Evolutionary conservation across 2,113 vertebrate genomes (phyloP).

Genomic region (Apeltes quadracus): DNA sequence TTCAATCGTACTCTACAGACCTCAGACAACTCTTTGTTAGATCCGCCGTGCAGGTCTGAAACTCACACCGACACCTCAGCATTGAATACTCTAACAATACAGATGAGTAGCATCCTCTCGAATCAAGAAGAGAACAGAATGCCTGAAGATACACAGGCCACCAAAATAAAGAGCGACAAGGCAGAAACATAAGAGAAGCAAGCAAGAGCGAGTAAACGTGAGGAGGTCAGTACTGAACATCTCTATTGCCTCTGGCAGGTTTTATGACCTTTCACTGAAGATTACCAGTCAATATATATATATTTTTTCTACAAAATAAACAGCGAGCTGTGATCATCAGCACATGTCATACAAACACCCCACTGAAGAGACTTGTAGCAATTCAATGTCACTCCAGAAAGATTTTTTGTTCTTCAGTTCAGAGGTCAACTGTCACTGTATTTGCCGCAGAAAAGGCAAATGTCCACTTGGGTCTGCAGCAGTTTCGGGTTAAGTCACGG

Average conservation of each 20-base stretch:
- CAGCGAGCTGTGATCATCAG: conserved; percentile 3
- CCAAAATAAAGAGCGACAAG: conserved; percentile 49
- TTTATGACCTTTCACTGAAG: conserved; percentile 13
- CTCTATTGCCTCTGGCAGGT: conserved; percentile 10
- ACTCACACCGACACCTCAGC: conserved; percentile 3
- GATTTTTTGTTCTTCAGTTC: conserved; percentile 10
- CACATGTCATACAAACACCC: conserved; percentile 4
- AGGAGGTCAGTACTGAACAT: conserved; percentile 19
- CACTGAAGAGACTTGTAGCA: not conserved
- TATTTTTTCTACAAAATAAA: conserved; percentile 22
- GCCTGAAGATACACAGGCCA: conserved; percentile 39
- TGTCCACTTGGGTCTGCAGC: conserved; percentile 9
- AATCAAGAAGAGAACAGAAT: conserved; percentile 22
- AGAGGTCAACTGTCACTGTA: conserved; percentile 23
- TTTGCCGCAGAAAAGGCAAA: not conserved
- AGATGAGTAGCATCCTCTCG: conserved; percentile 45
- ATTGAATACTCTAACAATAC: conserved; percentile 52
- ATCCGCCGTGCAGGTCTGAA: conserved; percentile 36
- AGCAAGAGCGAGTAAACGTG: conserved; percentile 44
- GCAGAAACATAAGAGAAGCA: conserved; percentile 25
- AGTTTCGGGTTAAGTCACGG: conserved; percentile 6
- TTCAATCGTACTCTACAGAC: conserved; percentile 24
- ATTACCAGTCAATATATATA: not conserved
- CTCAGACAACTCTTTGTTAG: conserved; percentile 30
- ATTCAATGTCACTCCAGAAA: conserved; percentile 33